A percentile compares a stretch with the other conserved stretches of the same genome.
phyloP scores from a whole-genome alignment of 2,797 vertebrate species.

The Varecia variegata region DNA sequence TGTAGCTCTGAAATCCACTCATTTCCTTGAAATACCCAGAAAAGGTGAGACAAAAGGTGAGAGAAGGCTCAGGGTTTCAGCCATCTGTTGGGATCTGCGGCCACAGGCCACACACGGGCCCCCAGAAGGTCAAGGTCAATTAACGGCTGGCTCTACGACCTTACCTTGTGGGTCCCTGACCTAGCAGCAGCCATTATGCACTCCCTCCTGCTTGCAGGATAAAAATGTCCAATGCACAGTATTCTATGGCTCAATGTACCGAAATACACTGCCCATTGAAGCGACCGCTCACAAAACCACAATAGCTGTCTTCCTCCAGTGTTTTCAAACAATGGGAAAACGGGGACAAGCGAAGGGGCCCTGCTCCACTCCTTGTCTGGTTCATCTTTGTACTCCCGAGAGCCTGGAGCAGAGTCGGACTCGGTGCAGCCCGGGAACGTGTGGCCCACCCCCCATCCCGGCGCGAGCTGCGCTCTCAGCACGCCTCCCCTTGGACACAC shows the following conservation, averaged over 20 bases:
- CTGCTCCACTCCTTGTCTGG: background rate
- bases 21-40: background rate
- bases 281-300: background rate
- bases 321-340: background rate
- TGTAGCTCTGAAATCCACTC: background rate
- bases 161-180: background rate
- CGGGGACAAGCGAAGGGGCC: background rate
- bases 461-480: background rate
- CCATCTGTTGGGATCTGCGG: background rate
- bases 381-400: background rate
- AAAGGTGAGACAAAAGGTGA: background rate
- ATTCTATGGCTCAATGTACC: background rate
- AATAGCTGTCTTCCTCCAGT: background rate
- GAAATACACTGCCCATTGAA: background rate
- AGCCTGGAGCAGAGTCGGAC: background rate
- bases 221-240: background rate
- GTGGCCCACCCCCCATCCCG: background rate
- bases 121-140: slow-evolving; percentile 40
- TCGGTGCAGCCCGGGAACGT: background rate
- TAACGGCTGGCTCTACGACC: background rate
- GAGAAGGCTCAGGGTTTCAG: background rate
- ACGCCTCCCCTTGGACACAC: slow-evolving; percentile 32
- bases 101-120: background rate
- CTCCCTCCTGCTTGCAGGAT: background rate
- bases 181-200: background rate